phyloP scores from a whole-genome alignment of 2,113 vertebrate species.

The Cacatua alba region DNA sequence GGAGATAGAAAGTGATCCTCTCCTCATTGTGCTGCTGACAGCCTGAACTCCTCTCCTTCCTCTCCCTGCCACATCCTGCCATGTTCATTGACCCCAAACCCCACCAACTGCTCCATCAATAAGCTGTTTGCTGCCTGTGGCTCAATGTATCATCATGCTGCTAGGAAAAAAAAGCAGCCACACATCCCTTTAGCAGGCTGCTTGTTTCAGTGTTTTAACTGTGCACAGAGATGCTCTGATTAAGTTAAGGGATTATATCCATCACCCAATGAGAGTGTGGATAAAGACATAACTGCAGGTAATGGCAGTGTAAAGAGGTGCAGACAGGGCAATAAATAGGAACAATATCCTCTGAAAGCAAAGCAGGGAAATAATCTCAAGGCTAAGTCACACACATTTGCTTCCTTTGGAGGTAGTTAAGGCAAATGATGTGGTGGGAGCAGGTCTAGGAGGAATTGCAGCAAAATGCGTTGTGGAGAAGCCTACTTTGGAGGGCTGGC shows the following conservation, averaged over 20 bases:
- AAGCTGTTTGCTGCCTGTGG: neutral
- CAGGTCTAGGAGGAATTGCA: neutral
- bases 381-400: neutral
- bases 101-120: neutral
- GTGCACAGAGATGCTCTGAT: neutral
- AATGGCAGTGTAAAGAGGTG: neutral
- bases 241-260: neutral
- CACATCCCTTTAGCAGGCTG: neutral
- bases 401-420: neutral
- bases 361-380: neutral
- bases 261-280: neutral
- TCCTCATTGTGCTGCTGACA: neutral
- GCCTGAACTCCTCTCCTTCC: neutral
- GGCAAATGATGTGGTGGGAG: neutral
- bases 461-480: neutral
- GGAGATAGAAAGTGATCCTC: neutral
- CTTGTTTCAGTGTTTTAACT: neutral
- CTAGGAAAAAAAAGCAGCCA: neutral
- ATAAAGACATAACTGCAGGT: neutral
- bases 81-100: neutral
- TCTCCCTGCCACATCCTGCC: neutral
- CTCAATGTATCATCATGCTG: neutral
- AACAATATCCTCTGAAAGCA: neutral
- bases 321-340: neutral
- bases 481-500: neutral